phyloP scores from a whole-genome alignment of 2,888 invertebrate genomes.

The Hoplodrina blanda region DNA sequence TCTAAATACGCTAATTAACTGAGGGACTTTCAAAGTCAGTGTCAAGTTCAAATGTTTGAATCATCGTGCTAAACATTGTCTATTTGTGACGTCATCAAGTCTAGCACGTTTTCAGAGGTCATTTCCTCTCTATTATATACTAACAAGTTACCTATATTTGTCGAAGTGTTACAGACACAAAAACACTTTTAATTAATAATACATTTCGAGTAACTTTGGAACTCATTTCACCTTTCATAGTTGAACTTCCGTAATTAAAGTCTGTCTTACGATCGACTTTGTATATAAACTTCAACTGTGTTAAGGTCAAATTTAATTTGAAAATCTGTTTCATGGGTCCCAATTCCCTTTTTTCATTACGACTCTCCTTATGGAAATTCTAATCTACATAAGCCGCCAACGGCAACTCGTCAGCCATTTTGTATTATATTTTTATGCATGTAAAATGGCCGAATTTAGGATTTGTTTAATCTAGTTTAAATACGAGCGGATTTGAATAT shows the following conservation, averaged over 20 bases:
- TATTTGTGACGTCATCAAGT: slow-evolving; percentile 1
- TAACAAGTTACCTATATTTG: slow-evolving; percentile 75
- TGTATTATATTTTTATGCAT: slow-evolving; percentile 58
- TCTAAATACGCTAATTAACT: slow-evolving; percentile 44
- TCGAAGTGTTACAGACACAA: slow-evolving; percentile 82
- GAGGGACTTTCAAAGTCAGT: slow-evolving; percentile 11
- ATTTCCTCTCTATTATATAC: slow-evolving; percentile 66
- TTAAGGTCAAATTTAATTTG: slow-evolving; percentile 65
- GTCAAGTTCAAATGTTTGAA: slow-evolving; percentile 20
- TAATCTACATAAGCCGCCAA: slow-evolving; percentile 60
- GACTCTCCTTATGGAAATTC: slow-evolving; percentile 50
- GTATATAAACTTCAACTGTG: slow-evolving; percentile 39
- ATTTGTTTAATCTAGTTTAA: slow-evolving; percentile 57
- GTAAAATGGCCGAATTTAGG: slow-evolving; percentile 59
- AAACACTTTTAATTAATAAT: slow-evolving; percentile 72
- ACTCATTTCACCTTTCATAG: slow-evolving; percentile 65
- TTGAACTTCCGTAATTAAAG: slow-evolving; percentile 36
- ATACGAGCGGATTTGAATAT: slow-evolving; percentile 68
- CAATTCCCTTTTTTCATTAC: slow-evolving; percentile 73
- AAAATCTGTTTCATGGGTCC: slow-evolving; percentile 79
- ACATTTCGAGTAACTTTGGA: slow-evolving; percentile 64
- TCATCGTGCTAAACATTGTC: slow-evolving; percentile 7
- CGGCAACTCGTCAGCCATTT: slow-evolving; percentile 69
- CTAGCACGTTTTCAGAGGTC: slow-evolving; percentile 61
- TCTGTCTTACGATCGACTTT: slow-evolving; percentile 15